These are phyloP conservation scores for Acrobasis consociella DNA, from an alignment of 2,888 invertebrate genomes.

Conservation along the genomic window DNA sequence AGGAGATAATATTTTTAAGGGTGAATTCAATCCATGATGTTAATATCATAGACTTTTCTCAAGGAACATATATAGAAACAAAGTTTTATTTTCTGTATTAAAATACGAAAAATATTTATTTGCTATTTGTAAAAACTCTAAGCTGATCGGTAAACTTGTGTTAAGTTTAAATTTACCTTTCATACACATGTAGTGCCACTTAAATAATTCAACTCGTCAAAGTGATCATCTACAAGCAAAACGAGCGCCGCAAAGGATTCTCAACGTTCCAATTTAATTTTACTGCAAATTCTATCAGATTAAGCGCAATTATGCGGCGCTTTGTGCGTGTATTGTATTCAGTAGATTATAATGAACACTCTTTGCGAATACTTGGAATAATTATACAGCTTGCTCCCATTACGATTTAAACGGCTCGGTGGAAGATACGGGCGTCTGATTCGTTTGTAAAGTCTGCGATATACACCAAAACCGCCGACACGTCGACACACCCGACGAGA, in stretches of 20 bases:
- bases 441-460: not conserved
- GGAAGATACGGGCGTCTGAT: slow-evolving; percentile 29
- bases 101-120: no score
- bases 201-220: slow-evolving; percentile 5
- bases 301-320: slow-evolving; percentile 13
- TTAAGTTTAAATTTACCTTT: no score
- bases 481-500: no score
- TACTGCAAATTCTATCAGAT: slow-evolving; percentile 17
- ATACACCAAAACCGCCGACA: no score
- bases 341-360: slow-evolving; percentile 19
- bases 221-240: slow-evolving; percentile 5
- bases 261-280: slow-evolving; percentile 12
- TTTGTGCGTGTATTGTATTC: slow-evolving; percentile 17
- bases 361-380: slow-evolving; percentile 43
- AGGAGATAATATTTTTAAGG: no score
- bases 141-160: no score
- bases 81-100: no score
- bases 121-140: no score
- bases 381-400: slow-evolving; percentile 49
- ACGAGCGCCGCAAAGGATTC: slow-evolving; percentile 3
- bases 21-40: no score
- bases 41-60: no score
- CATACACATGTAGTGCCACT: not conserved
- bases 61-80: no score
- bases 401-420: slow-evolving; percentile 33